Percentiles rank a stretch among this genome's conserved stretches.
Conservation (phyloP, 2,797 vertebrate species). For the Denticeps clupeoides region DNA sequence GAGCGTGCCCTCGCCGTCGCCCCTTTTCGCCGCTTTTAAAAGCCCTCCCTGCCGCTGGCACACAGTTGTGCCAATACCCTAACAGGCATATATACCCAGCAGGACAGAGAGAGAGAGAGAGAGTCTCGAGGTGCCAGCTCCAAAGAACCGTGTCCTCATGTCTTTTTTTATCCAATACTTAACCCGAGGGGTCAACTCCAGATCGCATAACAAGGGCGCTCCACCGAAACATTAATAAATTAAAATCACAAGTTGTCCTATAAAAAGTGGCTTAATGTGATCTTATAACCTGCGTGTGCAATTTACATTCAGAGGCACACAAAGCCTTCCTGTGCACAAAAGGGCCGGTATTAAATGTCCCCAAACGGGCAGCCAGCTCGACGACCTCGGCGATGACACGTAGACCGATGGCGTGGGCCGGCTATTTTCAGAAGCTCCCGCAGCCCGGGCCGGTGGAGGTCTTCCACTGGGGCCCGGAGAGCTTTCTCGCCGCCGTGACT, state of each 20-base stretch:
- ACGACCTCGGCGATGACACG: constrained; percentile 50
- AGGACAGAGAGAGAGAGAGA: too few species aligned
- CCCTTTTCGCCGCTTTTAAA: not conserved
- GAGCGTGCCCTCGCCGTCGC: constrained; percentile 34
- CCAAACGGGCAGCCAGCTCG: constrained; percentile 41
- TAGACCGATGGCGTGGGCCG: constrained; percentile 47
- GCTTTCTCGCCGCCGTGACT: constrained; percentile 40
- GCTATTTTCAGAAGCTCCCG: constrained; percentile 52
- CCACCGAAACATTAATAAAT: constrained; percentile 40
- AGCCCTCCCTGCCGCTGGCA: not conserved
- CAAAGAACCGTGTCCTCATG: too few species aligned
- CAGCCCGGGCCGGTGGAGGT: constrained; percentile 35
- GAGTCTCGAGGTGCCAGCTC: too few species aligned
- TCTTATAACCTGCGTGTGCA: constrained; percentile 30
- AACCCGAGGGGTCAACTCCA: constrained; percentile 37
- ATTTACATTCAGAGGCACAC: constrained; percentile 35
- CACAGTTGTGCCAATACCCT: not conserved
- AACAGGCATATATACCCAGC: too few species aligned
- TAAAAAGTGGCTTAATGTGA: constrained; percentile 32
- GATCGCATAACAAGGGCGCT: constrained; percentile 39
- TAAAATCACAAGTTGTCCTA: constrained; percentile 41
- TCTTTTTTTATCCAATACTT: too few species aligned
- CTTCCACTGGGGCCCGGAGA: constrained; percentile 41
- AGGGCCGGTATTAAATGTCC: constrained; percentile 43
- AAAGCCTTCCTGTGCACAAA: constrained; percentile 31